Percentiles rank a stretch among this genome's conserved stretches.
Evolutionary conservation across 2,888 invertebrate species (phyloP).

Genomic region (Stenchaetothrips biformis): DNA sequence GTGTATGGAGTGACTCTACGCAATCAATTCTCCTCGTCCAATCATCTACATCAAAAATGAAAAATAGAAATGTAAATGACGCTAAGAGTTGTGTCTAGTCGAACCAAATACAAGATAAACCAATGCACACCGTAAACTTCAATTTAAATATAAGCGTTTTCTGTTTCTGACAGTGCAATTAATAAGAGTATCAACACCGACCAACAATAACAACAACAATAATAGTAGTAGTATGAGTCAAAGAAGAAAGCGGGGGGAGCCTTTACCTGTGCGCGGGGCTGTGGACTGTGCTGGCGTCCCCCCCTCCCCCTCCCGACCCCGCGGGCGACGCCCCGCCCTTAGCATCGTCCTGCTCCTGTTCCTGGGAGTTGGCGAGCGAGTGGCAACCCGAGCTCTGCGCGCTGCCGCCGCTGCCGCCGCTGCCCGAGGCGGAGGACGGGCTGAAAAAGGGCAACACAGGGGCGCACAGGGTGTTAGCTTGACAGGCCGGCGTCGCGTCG

Average conservation of each 20-base stretch:
- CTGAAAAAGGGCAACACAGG: constrained; percentile 1
- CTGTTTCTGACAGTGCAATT: constrained; percentile 6
- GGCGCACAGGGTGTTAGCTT: no score
- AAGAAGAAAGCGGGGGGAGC: background rate
- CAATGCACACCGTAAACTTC: background rate
- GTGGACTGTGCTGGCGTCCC: constrained; percentile 23
- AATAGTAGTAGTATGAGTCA: background rate
- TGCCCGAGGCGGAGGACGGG: constrained; percentile 19
- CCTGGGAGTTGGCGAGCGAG: constrained; percentile 30
- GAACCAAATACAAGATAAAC: background rate
- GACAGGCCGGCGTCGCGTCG: no score
- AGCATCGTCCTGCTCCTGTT: constrained; percentile 30
- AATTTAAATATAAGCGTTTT: background rate
- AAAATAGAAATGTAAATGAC: background rate
- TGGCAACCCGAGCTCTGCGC: background rate
- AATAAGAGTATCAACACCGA: background rate
- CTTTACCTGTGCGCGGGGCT: constrained; percentile 18
- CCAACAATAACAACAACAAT: constrained; percentile 10
- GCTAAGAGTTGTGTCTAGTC: background rate
- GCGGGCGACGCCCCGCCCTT: background rate
- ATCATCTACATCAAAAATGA: background rate
- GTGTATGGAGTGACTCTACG: background rate
- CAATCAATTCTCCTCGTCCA: background rate
- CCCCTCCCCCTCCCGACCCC: constrained; percentile 29
- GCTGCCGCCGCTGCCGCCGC: constrained; percentile 16